Conservation (phyloP, 2,113 vertebrate genomes). For the Eublepharis macularius region DNA sequence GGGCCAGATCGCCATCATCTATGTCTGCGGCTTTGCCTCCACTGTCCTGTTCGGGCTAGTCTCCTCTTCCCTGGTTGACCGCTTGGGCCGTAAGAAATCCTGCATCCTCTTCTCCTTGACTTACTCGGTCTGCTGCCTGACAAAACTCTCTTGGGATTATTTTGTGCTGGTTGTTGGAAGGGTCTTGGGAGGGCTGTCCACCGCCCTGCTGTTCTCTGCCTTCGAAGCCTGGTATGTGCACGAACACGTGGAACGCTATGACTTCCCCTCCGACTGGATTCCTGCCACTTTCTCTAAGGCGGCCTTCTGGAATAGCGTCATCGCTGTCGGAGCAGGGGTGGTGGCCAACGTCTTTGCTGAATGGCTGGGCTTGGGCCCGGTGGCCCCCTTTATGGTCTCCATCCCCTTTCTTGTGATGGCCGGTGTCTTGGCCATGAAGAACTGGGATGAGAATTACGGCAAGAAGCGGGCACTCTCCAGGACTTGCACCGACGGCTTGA, state of each 20-base stretch:
- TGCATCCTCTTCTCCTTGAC: slow-evolving; percentile 89
- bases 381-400: slow-evolving; percentile 88
- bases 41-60: slow-evolving; percentile 86
- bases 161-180: slow-evolving; percentile 87
- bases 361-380: slow-evolving; percentile 87
- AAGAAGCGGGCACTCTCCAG: slow-evolving; percentile 75
- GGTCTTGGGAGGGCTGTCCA: slow-evolving; percentile 88
- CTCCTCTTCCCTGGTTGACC: slow-evolving; percentile 82
- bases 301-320: slow-evolving; percentile 86
- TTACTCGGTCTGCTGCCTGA: slow-evolving; percentile 86
- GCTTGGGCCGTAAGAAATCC: slow-evolving; percentile 83
- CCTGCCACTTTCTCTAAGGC: slow-evolving; percentile 84
- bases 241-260: slow-evolving; percentile 82
- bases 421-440: slow-evolving; percentile 79
- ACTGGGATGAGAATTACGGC: slow-evolving; percentile 87
- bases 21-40: slow-evolving; percentile 90
- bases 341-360: slow-evolving; percentile 85
- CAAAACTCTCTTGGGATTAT: slow-evolving; percentile 90
- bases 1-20: slow-evolving; percentile 91
- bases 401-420: slow-evolving; percentile 84
- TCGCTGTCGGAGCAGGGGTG: slow-evolving; percentile 87
- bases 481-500: slow-evolving; percentile 83
- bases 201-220: slow-evolving; percentile 85
- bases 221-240: slow-evolving; percentile 93
- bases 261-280: slow-evolving; percentile 93